Conservation (phyloP, 2,113 vertebrate species). For the Chlorocebus sabaeus region DNA sequence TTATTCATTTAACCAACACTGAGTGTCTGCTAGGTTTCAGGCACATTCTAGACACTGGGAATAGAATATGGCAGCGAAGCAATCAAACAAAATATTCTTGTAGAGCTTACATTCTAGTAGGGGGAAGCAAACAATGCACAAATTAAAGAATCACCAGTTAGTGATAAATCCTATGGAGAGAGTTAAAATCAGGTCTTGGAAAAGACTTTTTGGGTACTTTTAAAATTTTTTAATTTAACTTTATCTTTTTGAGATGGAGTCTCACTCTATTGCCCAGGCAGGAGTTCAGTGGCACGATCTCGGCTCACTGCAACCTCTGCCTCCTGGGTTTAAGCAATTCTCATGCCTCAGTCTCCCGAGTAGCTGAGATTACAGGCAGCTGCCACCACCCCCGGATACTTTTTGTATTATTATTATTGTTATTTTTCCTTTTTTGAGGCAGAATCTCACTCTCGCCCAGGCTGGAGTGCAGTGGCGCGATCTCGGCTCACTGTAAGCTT, state of each 20-base stretch:
- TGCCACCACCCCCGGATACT: too few relatives aligned
- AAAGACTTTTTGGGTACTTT: not conserved
- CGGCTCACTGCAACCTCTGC: not conserved
- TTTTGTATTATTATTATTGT: not conserved
- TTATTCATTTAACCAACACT: slow-evolving; percentile 1
- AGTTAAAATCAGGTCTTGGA: not conserved
- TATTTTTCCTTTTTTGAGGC: too few relatives aligned
- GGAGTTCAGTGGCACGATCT: not conserved
- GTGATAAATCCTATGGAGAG: not conserved
- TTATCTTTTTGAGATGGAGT: not conserved
- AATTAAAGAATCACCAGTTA: not conserved
- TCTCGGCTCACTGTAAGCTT: not conserved
- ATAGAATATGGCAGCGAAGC: not conserved
- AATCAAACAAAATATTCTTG: not conserved
- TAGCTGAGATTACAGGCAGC: not conserved
- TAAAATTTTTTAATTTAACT: too few relatives aligned
- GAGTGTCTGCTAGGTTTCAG: not conserved
- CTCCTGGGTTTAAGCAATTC: too few relatives aligned
- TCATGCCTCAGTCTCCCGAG: not conserved
- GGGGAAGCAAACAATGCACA: not conserved
- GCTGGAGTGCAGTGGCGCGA: not conserved
- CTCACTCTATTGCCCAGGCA: not conserved
- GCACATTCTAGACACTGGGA: not conserved
- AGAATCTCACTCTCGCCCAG: not conserved
- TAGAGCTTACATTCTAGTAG: not conserved